Evolutionary conservation across 2,797 vertebrate genomes (phyloP), one percentile per base, ranked within the genome.

Genomic region (Anabacerthia variegaticeps): DNA sequence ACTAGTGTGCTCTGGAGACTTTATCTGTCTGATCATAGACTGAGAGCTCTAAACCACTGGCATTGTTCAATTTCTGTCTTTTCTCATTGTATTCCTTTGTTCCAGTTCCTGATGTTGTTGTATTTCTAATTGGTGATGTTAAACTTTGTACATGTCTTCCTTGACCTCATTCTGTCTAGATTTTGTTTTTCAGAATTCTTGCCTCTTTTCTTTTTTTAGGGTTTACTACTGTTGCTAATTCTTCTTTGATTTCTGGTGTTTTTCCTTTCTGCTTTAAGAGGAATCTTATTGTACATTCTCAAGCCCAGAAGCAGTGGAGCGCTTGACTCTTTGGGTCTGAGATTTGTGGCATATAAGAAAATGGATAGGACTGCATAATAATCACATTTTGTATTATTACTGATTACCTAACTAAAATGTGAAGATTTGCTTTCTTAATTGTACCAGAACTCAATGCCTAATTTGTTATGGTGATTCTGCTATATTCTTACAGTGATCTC

Each of bases 161-260:
- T 81, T 90, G 83, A 49, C 91, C 91, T 54, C 34, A 56, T 92
- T 94, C 92, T 89, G 79, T 90, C 92, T 91, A 44, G 18, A 73
- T 49, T 88, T 85, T 65, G 36, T 69, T 85, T 63, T 48, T 9
- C 48, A 49, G n/a, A 55, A n/a, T 24, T 54, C 30, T 71, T 88
- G 14, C 13, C 18, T 58, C 6, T 48, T 37, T 37, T 24, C 7
- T 19, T 10, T 32, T 15, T 30, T 32, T 7, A 1, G 32, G 32
- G 8, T 55, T 93, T 79, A 54, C 39, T 82, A 15, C 32, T 77
- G 34, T 19, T 85, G 5, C 72, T 71, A 65, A 37, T 94, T 65
- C 61, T 46, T 43, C 63, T 92, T 85, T 65, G 34, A 68, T 89
- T 92, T 68, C 61, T 83, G n/a, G 6, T 85, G 34, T 7, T 88